These are phyloP conservation scores for Pantelozetes paolii DNA, from an alignment of 2,888 invertebrate species.

Conservation along the genomic window DNA sequence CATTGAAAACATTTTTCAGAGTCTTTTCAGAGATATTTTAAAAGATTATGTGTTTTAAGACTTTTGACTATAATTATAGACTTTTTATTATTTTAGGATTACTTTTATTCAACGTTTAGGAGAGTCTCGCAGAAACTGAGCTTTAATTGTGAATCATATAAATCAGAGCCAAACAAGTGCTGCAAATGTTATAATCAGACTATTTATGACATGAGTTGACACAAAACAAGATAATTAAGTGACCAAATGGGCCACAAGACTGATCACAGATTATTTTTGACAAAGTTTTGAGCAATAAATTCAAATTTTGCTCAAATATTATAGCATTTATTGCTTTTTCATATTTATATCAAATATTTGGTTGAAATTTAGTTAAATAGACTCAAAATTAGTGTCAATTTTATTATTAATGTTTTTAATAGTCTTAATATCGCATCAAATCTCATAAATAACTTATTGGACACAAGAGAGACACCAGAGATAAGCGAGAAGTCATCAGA, in stretches of 20 bases:
- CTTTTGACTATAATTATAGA: neutral
- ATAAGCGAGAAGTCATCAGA: neutral
- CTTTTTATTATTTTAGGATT: neutral
- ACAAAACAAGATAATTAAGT: neutral
- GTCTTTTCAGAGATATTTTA: neutral
- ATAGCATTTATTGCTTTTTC: neutral
- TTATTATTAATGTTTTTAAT: neutral
- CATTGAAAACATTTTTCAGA: neutral
- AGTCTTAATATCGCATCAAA: neutral
- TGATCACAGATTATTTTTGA: neutral
- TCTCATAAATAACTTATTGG: neutral
- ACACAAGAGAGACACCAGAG: neutral
- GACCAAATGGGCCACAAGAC: neutral
- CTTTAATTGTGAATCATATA: neutral
- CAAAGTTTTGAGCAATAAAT: neutral
- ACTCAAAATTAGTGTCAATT: slow-evolving; percentile 10
- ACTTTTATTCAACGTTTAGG: too few species aligned
- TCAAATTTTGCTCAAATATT: neutral
- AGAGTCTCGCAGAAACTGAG: neutral
- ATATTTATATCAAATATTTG: neutral
- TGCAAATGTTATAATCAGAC: neutral
- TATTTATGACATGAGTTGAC: neutral
- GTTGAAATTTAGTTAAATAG: neutral
- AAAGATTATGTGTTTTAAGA: neutral
- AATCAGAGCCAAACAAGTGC: neutral